phyloP scores from a whole-genome alignment of 2,888 invertebrate species.

The Limnephilus auricula region DNA sequence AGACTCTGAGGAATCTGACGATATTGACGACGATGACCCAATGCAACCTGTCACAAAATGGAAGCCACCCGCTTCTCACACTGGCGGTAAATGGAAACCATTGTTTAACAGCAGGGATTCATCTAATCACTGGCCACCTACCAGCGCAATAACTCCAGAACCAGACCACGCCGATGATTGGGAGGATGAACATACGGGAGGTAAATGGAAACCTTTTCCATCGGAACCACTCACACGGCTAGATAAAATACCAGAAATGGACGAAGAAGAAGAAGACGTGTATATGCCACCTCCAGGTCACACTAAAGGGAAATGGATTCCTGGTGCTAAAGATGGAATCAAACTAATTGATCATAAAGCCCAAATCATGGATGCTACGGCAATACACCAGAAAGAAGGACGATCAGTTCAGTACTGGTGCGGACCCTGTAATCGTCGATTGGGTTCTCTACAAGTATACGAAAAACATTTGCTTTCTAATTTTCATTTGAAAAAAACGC shows the following conservation, averaged over 20 bases:
- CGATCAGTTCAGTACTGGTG: conserved; percentile 85
- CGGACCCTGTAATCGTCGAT: conserved; percentile 86
- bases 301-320: conserved; percentile 90
- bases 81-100: conserved; percentile 88
- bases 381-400: conserved; percentile 74
- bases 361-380: conserved; percentile 77
- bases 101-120: conserved; percentile 69
- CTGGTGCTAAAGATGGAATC: conserved; percentile 74
- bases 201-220: conserved; percentile 81
- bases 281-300: conserved; percentile 83
- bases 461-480: conserved; percentile 87
- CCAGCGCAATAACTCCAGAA: conserved; percentile 68
- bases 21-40: conserved; percentile 77
- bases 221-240: conserved; percentile 58
- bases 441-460: conserved; percentile 86
- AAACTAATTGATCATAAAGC: conserved; percentile 72
- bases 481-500: conserved; percentile 82
- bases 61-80: conserved; percentile 77
- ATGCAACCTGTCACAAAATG: conserved; percentile 71
- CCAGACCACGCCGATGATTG: conserved; percentile 74
- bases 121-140: conserved; percentile 69
- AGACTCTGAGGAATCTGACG: conserved; percentile 78
- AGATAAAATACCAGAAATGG: conserved; percentile 67
- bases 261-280: conserved; percentile 75
- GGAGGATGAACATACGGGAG: conserved; percentile 80